Evolutionary conservation across 2,113 vertebrate genomes (phyloP).

Genomic region (Prunella fulvescens): DNA sequence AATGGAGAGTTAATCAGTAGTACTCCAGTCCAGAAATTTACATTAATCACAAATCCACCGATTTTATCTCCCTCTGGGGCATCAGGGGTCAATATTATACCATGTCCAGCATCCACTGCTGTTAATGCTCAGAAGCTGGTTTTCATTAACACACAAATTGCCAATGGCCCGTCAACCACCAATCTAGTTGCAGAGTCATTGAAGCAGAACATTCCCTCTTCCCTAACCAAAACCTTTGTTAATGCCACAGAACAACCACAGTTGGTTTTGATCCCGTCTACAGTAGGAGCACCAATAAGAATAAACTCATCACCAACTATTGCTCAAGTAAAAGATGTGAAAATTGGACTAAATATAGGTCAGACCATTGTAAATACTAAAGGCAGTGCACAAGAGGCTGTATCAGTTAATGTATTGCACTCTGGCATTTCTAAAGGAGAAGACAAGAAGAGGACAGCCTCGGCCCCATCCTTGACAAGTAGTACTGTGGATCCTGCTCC

Average conservation of each 20-base stretch:
- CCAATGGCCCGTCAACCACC: slow-evolving; percentile 53
- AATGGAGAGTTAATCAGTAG: slow-evolving; percentile 61
- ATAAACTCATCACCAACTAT: slow-evolving; percentile 73
- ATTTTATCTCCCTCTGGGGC: slow-evolving; percentile 65
- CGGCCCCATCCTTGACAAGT: slow-evolving; percentile 30
- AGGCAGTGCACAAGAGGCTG: slow-evolving; percentile 66
- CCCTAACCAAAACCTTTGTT: slow-evolving; percentile 64
- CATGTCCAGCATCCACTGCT: slow-evolving; percentile 55
- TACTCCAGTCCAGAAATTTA: slow-evolving; percentile 79
- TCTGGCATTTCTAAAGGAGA: slow-evolving; percentile 70
- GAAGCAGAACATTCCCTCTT: slow-evolving; percentile 62
- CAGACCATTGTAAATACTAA: slow-evolving; percentile 75
- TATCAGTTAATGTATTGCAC: slow-evolving; percentile 73
- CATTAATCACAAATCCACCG: slow-evolving; percentile 80
- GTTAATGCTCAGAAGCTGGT: slow-evolving; percentile 77
- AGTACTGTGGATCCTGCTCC: slow-evolving; percentile 50
- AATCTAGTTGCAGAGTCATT: slow-evolving; percentile 63
- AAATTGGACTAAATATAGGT: slow-evolving; percentile 80
- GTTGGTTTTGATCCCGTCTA: slow-evolving; percentile 76
- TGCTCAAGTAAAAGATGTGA: slow-evolving; percentile 81
- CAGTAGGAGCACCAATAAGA: slow-evolving; percentile 69
- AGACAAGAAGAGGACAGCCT: slow-evolving; percentile 45
- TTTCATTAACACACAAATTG: slow-evolving; percentile 81
- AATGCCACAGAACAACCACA: slow-evolving; percentile 73
- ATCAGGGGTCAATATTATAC: slow-evolving; percentile 66